Evolutionary conservation across 2,888 invertebrate species (phyloP).

Genomic region (Tinea semifulvella): DNA sequence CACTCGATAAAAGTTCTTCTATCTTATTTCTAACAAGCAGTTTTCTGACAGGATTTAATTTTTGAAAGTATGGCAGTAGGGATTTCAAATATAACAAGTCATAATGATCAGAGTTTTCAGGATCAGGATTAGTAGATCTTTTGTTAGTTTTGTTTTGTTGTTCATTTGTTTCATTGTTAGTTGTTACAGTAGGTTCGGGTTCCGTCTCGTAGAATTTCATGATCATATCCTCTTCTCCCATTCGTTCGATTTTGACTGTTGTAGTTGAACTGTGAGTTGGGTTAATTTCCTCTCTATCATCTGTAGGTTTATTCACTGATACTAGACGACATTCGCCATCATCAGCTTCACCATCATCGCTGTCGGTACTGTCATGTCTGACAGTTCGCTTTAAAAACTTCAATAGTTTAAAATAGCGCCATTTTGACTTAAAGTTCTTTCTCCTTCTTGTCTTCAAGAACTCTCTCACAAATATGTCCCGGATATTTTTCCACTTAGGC

Average conservation of each 20-base stretch:
- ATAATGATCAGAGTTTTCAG: constrained; percentile 25
- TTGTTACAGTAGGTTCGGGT: background rate
- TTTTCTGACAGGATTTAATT: constrained; percentile 34
- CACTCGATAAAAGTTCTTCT: constrained; percentile 36
- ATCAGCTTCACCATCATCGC: constrained; percentile 7
- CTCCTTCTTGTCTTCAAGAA: constrained; percentile 20
- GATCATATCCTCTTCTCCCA: background rate
- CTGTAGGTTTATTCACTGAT: constrained; percentile 22
- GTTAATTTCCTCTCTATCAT: constrained; percentile 1
- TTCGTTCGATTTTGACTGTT: background rate
- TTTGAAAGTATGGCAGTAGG: constrained; percentile 33
- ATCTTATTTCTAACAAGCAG: constrained; percentile 37
- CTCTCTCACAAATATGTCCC: constrained; percentile 33
- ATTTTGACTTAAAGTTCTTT: constrained; percentile 22
- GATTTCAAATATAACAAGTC: constrained; percentile 41
- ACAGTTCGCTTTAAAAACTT: constrained; percentile 25
- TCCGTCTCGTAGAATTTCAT: background rate
- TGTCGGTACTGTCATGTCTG: constrained; percentile 19
- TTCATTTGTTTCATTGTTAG: background rate
- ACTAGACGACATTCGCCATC: too few species aligned
- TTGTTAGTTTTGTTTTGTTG: background rate
- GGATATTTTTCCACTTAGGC: constrained; percentile 38
- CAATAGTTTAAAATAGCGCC: constrained; percentile 31
- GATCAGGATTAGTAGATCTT: background rate
- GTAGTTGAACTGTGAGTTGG: background rate